Percentiles rank a stretch among this genome's conserved stretches.
phyloP scores from a whole-genome alignment of 2,113 vertebrate species.

The Aix galericulata region DNA sequence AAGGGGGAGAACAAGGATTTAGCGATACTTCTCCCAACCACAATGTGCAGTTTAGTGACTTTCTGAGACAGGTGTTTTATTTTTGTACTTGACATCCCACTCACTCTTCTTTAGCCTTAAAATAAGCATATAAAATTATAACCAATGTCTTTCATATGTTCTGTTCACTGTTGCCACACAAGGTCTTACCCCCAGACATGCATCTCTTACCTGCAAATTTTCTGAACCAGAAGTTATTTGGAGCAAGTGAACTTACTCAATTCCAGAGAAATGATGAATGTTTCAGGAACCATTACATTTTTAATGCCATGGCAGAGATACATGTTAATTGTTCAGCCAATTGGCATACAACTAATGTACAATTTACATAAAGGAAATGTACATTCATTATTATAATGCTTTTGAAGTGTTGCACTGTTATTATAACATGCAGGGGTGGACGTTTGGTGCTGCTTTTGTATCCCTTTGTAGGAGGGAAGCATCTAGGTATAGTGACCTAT shows the following conservation, averaged over 20 bases:
- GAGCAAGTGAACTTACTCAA: neutral
- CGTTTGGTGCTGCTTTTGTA: neutral
- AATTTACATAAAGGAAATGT: neutral
- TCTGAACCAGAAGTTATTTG: neutral
- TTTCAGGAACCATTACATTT: neutral
- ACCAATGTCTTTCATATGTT: neutral
- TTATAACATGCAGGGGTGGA: neutral
- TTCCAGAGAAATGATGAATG: neutral
- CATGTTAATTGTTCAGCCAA: neutral
- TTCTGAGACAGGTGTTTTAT: neutral
- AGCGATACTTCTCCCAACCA: neutral
- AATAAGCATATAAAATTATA: neutral
- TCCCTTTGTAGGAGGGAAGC: neutral
- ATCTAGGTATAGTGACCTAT: too few species aligned
- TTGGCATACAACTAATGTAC: accelerated
- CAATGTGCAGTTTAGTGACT: neutral
- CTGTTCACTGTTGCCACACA: neutral
- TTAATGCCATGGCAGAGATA: neutral
- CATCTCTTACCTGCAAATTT: neutral
- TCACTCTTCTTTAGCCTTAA: neutral
- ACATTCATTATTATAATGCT: neutral
- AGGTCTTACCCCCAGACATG: neutral
- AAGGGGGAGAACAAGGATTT: neutral
- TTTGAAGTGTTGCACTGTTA: neutral
- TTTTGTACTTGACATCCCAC: neutral